Evolutionary conservation across 2,113 vertebrate genomes (phyloP).

Genomic region (Prunella himalayana): DNA sequence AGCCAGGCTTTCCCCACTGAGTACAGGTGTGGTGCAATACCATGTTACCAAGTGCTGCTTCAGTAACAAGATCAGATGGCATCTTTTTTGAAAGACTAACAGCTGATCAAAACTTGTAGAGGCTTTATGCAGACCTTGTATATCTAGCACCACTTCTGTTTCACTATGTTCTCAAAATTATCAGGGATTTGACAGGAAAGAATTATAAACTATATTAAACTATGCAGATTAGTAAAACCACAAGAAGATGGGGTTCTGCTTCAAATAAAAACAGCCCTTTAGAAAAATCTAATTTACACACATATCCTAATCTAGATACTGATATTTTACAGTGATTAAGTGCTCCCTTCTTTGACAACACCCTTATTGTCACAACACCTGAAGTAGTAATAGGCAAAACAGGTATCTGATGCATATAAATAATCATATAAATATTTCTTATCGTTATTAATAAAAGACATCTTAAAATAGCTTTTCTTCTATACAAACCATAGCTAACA

Average conservation of each 20-base stretch:
- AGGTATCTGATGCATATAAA: not conserved
- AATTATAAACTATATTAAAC: not conserved
- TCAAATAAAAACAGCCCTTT: not conserved
- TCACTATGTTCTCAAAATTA: not conserved
- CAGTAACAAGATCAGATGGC: not conserved
- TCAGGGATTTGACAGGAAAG: not conserved
- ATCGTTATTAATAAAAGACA: not conserved
- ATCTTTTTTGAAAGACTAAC: not conserved
- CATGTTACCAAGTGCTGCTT: rapidly evolving
- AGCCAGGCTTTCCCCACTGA: not conserved
- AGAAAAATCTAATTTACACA: not conserved
- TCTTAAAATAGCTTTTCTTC: not conserved
- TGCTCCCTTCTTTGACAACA: not conserved
- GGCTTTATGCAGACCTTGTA: not conserved
- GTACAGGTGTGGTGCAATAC: not conserved
- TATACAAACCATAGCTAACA: not conserved
- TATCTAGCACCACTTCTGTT: not conserved
- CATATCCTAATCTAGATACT: not conserved
- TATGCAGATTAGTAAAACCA: not conserved
- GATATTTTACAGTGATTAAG: not conserved
- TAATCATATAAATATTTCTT: not conserved
- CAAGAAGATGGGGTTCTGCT: not conserved
- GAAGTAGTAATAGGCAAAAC: not conserved
- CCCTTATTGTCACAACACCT: not conserved
- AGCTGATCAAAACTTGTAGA: not conserved